These are phyloP conservation scores for Atlantisia rogersi DNA, from an alignment of 2,113 vertebrate species.

Conservation along the genomic window DNA sequence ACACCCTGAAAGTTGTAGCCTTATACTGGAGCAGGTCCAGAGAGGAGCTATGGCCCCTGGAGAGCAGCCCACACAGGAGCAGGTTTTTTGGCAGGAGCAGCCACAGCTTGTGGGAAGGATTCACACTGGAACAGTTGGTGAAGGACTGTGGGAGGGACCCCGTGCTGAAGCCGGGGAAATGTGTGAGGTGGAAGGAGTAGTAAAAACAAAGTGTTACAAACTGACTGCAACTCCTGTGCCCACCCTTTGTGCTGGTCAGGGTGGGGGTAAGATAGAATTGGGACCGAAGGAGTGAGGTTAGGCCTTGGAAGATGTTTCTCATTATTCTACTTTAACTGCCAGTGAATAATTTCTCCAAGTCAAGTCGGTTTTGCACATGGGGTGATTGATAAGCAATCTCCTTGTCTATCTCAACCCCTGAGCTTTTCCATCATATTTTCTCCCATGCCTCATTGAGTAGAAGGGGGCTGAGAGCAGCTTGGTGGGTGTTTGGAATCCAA, in stretches of 20 bases:
- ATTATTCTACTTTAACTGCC: not conserved
- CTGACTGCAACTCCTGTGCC: not conserved
- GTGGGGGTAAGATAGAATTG: not conserved
- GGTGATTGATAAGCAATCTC: not conserved
- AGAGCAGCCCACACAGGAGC: not conserved
- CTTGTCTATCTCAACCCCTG: not conserved
- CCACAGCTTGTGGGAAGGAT: not conserved
- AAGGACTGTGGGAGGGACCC: not conserved
- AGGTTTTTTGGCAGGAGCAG: not conserved
- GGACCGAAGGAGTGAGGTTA: not conserved
- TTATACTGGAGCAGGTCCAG: not conserved
- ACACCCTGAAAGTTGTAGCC: not conserved
- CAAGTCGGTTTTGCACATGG: not conserved
- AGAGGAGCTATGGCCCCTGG: not conserved
- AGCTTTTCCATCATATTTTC: not conserved
- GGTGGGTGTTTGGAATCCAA: not conserved
- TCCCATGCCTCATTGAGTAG: not conserved
- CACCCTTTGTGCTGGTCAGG: fast-evolving
- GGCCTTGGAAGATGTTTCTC: not conserved
- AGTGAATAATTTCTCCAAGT: not conserved
- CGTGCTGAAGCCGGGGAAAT: not conserved
- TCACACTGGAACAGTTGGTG: not conserved
- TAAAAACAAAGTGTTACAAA: not conserved
- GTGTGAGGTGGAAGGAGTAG: not conserved
- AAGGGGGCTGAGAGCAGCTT: not conserved